Evolutionary conservation across 2,888 invertebrate species (phyloP).

Genomic region (Orthosia gothica): DNA sequence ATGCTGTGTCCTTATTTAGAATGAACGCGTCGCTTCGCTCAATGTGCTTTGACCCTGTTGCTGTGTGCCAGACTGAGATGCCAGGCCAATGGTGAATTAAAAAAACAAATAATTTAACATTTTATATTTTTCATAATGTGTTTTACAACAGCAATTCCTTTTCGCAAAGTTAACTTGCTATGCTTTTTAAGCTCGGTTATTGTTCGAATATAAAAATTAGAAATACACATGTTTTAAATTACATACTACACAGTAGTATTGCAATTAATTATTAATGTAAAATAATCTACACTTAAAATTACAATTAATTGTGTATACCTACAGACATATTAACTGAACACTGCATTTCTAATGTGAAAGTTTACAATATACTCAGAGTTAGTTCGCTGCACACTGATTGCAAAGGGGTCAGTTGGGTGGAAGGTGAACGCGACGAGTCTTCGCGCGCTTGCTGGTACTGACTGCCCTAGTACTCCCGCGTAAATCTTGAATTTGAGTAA

Average conservation of each 20-base stretch:
- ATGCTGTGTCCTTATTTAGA: no score
- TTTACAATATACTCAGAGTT: constrained; percentile 98
- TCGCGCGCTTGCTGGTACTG: constrained; percentile 93
- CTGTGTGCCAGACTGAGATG: no score
- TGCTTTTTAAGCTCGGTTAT: constrained; percentile 34
- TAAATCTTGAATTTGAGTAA: constrained; percentile 97
- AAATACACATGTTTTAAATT: constrained; percentile 15
- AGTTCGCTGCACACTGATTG: constrained; percentile 98
- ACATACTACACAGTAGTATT: constrained; percentile 71
- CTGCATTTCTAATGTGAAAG: constrained; percentile 96
- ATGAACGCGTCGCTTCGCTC: no score
- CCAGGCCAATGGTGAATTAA: neutral
- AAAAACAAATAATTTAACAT: constrained; percentile 10
- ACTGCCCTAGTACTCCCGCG: constrained; percentile 95
- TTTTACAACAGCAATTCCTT: constrained; percentile 35
- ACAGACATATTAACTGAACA: constrained; percentile 79
- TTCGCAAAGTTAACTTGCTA: constrained; percentile 15
- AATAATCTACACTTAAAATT: constrained; percentile 44
- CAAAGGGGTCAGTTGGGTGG: constrained; percentile 99
- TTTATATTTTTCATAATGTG: constrained; percentile 6
- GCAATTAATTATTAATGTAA: constrained; percentile 25
- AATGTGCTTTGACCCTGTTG: no score
- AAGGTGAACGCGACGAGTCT: constrained; percentile 98
- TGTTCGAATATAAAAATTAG: constrained; percentile 29
- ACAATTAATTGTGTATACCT: constrained; percentile 24